Evolutionary conservation across 2,113 vertebrate genomes (phyloP), one percentile per base, ranked within the genome.

Genomic region (Oxygymnocypris stewartii): DNA sequence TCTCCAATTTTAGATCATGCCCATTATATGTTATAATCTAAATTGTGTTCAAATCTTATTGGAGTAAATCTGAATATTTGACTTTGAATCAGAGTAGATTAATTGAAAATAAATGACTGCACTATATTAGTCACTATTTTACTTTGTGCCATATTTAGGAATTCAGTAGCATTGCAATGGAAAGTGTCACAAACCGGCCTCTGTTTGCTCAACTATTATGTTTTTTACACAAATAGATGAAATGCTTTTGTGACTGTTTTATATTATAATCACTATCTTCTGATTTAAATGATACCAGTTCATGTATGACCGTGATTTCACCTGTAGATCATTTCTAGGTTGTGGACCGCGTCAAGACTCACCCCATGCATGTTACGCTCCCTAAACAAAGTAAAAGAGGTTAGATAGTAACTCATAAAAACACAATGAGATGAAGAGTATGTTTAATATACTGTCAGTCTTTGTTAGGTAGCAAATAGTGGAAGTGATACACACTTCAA

Each of bases 401-500:
- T 25, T 61, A 23, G 2, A 35, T 35, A 3, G 31, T 40, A 73
- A 18, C 20, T n/a, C 12, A 42, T 23, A 42, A 74, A 74, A 44
- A 12, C 69, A 23, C 71, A 74, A 74, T 44, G 67, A 67, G 28
- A 69, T 35, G 4, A 23, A 8, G 1, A 28, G 63, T 6, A 4
- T 13, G 2, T 42, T 42, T 74, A 14, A 67, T 28, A 31, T 14
- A 74, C 71, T 42, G 71, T 20, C 18, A 59, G 31, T 40, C 51
- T 40, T n/a, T n/a, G 77, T 59, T n/a, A 44, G 20, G 10, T 13
- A 28, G 3, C 4, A 20, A 79, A 79, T 40, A 59, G 31, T 79
- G 77, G 77, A 79, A 79, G 51, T 59, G 77, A 79, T 54, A 79
- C 76, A 79, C 51, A 14, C 5, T 9, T 9, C 10, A 18, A 10